phyloP scores from a whole-genome alignment of 2,888 invertebrate species.

The Idaea biselata region DNA sequence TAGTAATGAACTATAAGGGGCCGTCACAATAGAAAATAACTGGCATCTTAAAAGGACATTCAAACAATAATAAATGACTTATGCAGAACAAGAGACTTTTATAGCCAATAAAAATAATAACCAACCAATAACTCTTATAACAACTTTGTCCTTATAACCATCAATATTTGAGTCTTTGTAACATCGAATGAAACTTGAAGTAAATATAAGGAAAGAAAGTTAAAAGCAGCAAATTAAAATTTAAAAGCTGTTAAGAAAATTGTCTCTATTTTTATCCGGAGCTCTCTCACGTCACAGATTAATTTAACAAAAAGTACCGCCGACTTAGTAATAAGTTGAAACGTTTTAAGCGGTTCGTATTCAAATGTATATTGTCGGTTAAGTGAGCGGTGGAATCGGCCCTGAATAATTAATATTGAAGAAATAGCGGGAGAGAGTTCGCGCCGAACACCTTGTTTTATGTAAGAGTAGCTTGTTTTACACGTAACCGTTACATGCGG shows the following conservation, averaged over 20 bases:
- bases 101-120: too few relatives aligned
- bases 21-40: too few relatives aligned
- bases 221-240: neutral
- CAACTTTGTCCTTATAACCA: too few relatives aligned
- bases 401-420: constrained; percentile 22
- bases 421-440: constrained; percentile 17
- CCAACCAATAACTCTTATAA: too few relatives aligned
- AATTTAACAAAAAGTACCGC: neutral
- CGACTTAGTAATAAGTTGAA: neutral
- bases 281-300: neutral
- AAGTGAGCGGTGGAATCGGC: constrained; percentile 8
- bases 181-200: too few relatives aligned
- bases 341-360: neutral
- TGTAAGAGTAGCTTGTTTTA: neutral
- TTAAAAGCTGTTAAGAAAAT: neutral
- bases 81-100: too few relatives aligned
- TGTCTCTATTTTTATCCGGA: neutral
- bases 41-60: too few relatives aligned
- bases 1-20: too few relatives aligned
- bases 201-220: too few relatives aligned
- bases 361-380: neutral
- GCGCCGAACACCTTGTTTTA: neutral
- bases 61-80: too few relatives aligned
- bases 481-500: neutral
- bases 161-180: too few relatives aligned